Conservation (phyloP, 2,113 vertebrate genomes). For the Mus musculus region GRCm39 chr17:64701501-64702000, state of each 20-base stretch:
- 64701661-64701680: not conserved
- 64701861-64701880: not conserved
- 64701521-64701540: too few species aligned
- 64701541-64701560: not conserved
- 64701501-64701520: too few species aligned
- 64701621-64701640: not conserved
- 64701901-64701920: not conserved
- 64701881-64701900: not conserved
- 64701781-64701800: too few species aligned
- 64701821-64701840: slow-evolving; percentile 31
- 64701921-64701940: not conserved
- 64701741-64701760: not conserved
- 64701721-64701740: slow-evolving; percentile 54
- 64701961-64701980: not conserved
- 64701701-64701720: slow-evolving; percentile 28
- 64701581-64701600: too few species aligned
- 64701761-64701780: not conserved
- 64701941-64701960: not conserved
- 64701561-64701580: too few species aligned
- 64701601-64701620: too few species aligned
- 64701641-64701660: slow-evolving; percentile 28
- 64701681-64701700: slow-evolving; percentile 22
- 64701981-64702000: not conserved
- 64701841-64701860: slow-evolving; percentile 53
- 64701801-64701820: slow-evolving; percentile 21